These are phyloP conservation scores for Hirtodrosophila duncani DNA, from an alignment of 2,888 invertebrate genomes.

Conservation along the genomic window DNA sequence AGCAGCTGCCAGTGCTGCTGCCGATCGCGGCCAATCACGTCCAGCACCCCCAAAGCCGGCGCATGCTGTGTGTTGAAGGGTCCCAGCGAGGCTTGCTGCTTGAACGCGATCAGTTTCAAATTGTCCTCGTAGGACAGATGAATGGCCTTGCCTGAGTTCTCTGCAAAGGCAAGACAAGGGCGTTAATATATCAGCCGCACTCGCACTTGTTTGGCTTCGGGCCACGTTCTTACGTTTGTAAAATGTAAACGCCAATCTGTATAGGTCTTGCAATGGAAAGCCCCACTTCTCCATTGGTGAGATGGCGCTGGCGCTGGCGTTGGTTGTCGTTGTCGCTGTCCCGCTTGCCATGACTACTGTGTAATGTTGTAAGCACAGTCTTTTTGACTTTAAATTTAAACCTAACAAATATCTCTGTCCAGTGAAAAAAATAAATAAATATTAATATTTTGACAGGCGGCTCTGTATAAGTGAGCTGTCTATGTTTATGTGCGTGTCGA, in stretches of 20 bases:
- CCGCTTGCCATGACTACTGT: constrained; percentile 24
- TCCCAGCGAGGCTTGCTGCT: constrained; percentile 94
- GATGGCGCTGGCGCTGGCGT: constrained; percentile 16
- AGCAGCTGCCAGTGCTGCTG: constrained; percentile 95
- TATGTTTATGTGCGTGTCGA: too few relatives aligned
- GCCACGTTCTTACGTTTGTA: constrained; percentile 88
- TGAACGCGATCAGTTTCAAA: constrained; percentile 92
- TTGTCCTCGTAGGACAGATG: constrained; percentile 96
- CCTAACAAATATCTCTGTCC: constrained; percentile 33
- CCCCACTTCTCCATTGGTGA: constrained; percentile 81
- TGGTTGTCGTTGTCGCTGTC: constrained; percentile 6
- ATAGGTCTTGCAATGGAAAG: constrained; percentile 87
- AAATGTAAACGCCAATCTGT: constrained; percentile 92
- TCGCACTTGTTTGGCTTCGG: not conserved
- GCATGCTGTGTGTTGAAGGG: constrained; percentile 85
- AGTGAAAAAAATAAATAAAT: constrained; percentile 63
- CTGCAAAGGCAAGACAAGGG: constrained; percentile 78
- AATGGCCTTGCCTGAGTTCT: constrained; percentile 98
- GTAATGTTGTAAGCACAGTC: constrained; percentile 1
- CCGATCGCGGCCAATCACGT: constrained; percentile 96
- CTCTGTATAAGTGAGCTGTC: constrained; percentile 28
- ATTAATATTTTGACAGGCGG: constrained; percentile 34
- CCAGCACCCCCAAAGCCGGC: constrained; percentile 92
- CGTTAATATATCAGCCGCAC: constrained; percentile 7
- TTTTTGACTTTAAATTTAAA: constrained; percentile 23